Base-by-base conservation (phyloP, 2,797 vertebrate genomes). In the Sebastes melanostomus region DNA sequence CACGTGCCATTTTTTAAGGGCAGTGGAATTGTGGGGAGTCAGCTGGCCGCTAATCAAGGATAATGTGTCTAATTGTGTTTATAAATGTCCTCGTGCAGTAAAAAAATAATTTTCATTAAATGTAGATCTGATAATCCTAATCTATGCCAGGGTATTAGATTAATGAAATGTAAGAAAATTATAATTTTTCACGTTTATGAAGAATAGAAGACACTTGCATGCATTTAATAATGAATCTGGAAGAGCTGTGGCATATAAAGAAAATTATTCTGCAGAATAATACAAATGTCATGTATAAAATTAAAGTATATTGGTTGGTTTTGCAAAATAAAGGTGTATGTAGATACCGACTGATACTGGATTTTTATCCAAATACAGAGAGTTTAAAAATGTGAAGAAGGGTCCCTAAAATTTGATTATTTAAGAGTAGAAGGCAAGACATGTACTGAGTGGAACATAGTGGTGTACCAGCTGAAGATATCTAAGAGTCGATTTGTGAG, bases 31-130 rank as follows among this genome's bases (percentile, higher is more conserved):
- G 42, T 68, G 34, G 75, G 54, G 62, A 82, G 80, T 89, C 69
- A 84, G 78, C 76, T 78, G 25, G 71, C 52, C 14, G 25, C 56
- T 75, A 60, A 85, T 88, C 63, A 85, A 38, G 38, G 61, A 69
- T 42, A 68, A 82, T 71, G 55, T 63, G 66, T 75, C 32, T 81
- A 80, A 76, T 66, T 62, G 50, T 74, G 56, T 81, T 84, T 72
- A 63, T 42, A 42, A 82, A 87, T 61, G 8, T 29, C 20, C 55
- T 16, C n/a, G 20, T 72, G 34, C 1, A 14, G 66, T 38, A 78
- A 59, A 54, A 74, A 8, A 36, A 13, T 36, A 0, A 36, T 36
- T 0, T 58, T 68, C 2, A 82, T 65, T 74, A 73, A 63, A 73
- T 24, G 13, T 7, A 77, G 46, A 82, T 85, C 13, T 62, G 55